These are phyloP conservation scores for Piprites chloris DNA, from an alignment of 2,113 vertebrate species.

Conservation along the genomic window DNA sequence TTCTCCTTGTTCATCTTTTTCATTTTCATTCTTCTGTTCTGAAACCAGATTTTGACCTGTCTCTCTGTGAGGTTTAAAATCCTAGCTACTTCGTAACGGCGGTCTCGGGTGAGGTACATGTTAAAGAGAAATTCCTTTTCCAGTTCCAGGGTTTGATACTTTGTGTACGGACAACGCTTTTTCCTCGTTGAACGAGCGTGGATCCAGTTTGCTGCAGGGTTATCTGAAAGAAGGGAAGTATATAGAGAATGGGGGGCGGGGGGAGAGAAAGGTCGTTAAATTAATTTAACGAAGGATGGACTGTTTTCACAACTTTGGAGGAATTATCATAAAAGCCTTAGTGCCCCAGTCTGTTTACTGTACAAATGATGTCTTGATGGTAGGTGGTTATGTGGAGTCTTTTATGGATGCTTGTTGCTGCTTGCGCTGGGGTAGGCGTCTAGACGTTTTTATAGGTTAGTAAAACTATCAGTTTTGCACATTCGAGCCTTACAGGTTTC, in stretches of 20 bases:
- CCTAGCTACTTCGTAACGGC: slow-evolving; percentile 94
- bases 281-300: slow-evolving; percentile 78
- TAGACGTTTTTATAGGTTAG: slow-evolving; percentile 99
- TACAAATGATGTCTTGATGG: slow-evolving; percentile 74
- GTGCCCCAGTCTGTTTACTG: slow-evolving; percentile 77
- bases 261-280: slow-evolving; percentile 69
- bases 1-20: slow-evolving; percentile 99
- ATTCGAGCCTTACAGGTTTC: slow-evolving; percentile 91
- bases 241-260: slow-evolving; percentile 27
- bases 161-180: slow-evolving; percentile 97
- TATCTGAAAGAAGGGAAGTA: slow-evolving; percentile 81
- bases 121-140: slow-evolving; percentile 99
- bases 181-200: slow-evolving; percentile 96
- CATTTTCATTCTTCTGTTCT: slow-evolving; percentile 99
- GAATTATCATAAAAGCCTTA: slow-evolving; percentile 81
- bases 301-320: slow-evolving; percentile 74
- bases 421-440: slow-evolving; percentile 84
- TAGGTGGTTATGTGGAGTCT: slow-evolving; percentile 80
- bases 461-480: slow-evolving; percentile 99
- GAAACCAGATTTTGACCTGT: slow-evolving; percentile 99
- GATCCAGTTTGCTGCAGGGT: slow-evolving; percentile 98
- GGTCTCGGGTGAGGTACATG: slow-evolving; percentile 97
- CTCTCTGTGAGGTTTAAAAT: slow-evolving; percentile 97
- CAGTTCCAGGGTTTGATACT: slow-evolving; percentile 98
- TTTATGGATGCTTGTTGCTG: slow-evolving; percentile 84